Percentiles rank a stretch among this genome's conserved stretches.
phyloP scores from a whole-genome alignment of 2,797 vertebrate species.

The Columba guinea region DNA sequence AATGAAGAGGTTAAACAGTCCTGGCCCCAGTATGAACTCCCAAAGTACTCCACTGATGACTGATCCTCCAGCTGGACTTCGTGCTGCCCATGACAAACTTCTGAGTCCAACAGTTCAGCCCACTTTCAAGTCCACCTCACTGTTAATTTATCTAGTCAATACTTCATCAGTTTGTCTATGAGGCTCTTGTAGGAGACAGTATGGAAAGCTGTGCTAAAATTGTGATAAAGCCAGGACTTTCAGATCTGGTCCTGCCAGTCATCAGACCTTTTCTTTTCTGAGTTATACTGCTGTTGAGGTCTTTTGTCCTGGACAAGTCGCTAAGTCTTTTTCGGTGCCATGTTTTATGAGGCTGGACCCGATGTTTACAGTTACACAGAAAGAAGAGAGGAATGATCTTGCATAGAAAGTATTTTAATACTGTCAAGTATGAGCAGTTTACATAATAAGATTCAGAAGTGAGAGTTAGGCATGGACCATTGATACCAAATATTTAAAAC shows the following conservation, averaged over 20 bases:
- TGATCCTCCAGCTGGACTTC: background rate
- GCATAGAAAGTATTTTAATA: conserved; percentile 9
- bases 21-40: background rate
- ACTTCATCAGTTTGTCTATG: background rate
- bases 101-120: background rate
- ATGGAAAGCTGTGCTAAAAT: background rate
- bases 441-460: background rate
- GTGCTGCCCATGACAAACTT: background rate
- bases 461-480: background rate
- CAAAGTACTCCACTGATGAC: too few species aligned
- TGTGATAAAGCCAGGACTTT: background rate
- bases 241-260: background rate
- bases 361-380: background rate
- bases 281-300: background rate
- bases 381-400: background rate
- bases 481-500: conserved; percentile 42
- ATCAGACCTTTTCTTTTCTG: background rate
- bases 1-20: background rate
- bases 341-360: background rate
- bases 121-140: background rate
- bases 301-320: background rate
- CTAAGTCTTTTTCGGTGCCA: background rate
- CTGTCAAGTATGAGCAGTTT: conserved; percentile 6
- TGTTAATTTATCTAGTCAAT: background rate
- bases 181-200: background rate